Evolutionary conservation across 2,797 vertebrate species (phyloP).

Genomic region (Eulemur rubriventer): DNA sequence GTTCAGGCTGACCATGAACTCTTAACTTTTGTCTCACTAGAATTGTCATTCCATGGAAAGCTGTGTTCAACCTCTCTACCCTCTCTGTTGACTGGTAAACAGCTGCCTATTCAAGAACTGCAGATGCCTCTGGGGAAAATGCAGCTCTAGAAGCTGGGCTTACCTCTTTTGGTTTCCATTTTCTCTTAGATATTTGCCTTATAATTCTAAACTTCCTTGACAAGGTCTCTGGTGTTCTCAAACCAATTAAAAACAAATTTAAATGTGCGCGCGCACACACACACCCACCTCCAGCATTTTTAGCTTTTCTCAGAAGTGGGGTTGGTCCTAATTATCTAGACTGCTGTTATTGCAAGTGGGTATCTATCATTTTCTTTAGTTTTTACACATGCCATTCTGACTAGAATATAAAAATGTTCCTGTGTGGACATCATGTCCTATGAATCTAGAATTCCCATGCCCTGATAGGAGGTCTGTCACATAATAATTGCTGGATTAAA

Average conservation of each 20-base stretch:
- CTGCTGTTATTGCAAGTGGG: not conserved
- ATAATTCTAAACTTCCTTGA: not conserved
- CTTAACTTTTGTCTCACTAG: not conserved
- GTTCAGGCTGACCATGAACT: not conserved
- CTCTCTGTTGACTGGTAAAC: not conserved
- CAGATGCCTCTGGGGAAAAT: not conserved
- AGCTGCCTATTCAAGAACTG: not conserved
- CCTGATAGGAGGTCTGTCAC: not conserved
- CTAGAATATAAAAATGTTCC: not conserved
- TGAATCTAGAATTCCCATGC: not conserved
- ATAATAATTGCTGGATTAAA: not conserved
- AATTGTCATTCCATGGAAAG: not conserved
- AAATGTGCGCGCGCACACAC: not conserved
- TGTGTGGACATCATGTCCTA: not conserved
- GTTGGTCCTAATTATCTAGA: not conserved
- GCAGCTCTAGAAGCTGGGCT: not conserved
- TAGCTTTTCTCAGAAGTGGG: not conserved
- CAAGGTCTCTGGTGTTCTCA: not conserved
- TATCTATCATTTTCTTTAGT: not conserved
- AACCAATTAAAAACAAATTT: not conserved
- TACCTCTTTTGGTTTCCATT: not conserved
- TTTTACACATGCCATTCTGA: not conserved
- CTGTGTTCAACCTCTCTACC: not conserved
- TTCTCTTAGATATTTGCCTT: not conserved
- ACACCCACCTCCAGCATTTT: not conserved